Percentiles rank a stretch among this genome's conserved stretches.
Evolutionary conservation across 2,113 vertebrate species (phyloP).

Genomic region (Mus pahari): DNA sequence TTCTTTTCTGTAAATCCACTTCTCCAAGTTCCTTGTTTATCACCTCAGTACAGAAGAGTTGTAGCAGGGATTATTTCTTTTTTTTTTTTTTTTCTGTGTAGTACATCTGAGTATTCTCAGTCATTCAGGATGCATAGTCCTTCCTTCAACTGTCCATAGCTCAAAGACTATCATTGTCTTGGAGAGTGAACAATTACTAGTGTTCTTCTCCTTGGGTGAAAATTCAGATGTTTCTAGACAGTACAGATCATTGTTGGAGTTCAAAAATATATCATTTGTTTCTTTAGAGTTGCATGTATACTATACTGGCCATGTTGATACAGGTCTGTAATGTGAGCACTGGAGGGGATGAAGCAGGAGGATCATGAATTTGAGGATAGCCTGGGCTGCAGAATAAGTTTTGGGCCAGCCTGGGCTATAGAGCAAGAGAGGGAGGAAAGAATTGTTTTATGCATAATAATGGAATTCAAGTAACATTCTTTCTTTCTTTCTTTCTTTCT

Average conservation of each 20-base stretch:
- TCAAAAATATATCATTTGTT: slow-evolving; percentile 4
- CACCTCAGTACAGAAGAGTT: not conserved
- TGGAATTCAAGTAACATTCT: slow-evolving; percentile 50
- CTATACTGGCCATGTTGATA: not conserved
- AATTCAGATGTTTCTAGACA: slow-evolving; percentile 20
- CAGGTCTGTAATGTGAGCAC: not conserved
- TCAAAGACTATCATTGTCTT: not conserved
- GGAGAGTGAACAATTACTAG: not conserved
- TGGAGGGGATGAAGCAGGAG: not conserved
- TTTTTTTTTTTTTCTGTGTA: not conserved
- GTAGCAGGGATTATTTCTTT: too few species aligned
- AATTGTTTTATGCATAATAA: not conserved
- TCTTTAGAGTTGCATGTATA: not conserved
- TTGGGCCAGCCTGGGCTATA: not conserved
- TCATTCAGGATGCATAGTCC: not conserved
- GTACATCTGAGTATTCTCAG: slow-evolving; percentile 1
- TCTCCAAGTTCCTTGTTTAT: not conserved
- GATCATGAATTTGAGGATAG: not conserved
- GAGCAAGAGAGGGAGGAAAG: not conserved
- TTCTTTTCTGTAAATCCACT: slow-evolving; percentile 32
- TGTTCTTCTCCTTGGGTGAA: not conserved
- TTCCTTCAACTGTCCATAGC: not conserved
- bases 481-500: not conserved
- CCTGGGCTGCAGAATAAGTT: not conserved
- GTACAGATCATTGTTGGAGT: slow-evolving; percentile 25